These are phyloP conservation scores for Pelosia muscerda DNA, from an alignment of 2,888 invertebrate species.

Conservation along the genomic window DNA sequence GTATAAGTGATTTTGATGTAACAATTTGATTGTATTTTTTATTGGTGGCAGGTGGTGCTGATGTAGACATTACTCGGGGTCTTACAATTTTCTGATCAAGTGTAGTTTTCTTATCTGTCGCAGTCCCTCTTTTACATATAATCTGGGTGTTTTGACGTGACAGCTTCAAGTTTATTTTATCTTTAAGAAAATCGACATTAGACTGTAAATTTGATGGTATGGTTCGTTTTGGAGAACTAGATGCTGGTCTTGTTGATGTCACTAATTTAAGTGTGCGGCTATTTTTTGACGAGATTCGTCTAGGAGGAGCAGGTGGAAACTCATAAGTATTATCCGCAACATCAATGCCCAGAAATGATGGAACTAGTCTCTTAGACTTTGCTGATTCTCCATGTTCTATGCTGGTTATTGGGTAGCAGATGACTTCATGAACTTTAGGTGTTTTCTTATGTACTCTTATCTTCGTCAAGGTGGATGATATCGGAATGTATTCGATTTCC, in stretches of 20 bases:
- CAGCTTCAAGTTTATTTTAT: conserved; percentile 88
- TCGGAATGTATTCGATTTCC: conserved; percentile 93
- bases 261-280: conserved; percentile 90
- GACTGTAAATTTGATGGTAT: conserved; percentile 69
- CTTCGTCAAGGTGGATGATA: conserved; percentile 93
- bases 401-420: conserved; percentile 87
- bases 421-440: conserved; percentile 84
- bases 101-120: conserved; percentile 49
- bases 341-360: conserved; percentile 83
- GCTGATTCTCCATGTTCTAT: conserved; percentile 67
- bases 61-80: conserved; percentile 71
- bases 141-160: conserved; percentile 82
- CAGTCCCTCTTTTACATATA: conserved; percentile 53
- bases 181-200: conserved; percentile 88
- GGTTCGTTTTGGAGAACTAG: conserved; percentile 67
- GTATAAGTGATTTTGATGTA: conserved; percentile 52
- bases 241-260: conserved; percentile 81
- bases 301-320: conserved; percentile 91
- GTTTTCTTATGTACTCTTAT: conserved; percentile 91
- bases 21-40: conserved; percentile 63
- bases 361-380: conserved; percentile 87
- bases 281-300: conserved; percentile 91
- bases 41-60: conserved; percentile 78
- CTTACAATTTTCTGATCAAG: conserved; percentile 51
- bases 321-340: conserved; percentile 61